These are phyloP conservation scores for Sinelater perroti DNA, from an alignment of 2,888 invertebrate species.

Conservation along the genomic window DNA sequence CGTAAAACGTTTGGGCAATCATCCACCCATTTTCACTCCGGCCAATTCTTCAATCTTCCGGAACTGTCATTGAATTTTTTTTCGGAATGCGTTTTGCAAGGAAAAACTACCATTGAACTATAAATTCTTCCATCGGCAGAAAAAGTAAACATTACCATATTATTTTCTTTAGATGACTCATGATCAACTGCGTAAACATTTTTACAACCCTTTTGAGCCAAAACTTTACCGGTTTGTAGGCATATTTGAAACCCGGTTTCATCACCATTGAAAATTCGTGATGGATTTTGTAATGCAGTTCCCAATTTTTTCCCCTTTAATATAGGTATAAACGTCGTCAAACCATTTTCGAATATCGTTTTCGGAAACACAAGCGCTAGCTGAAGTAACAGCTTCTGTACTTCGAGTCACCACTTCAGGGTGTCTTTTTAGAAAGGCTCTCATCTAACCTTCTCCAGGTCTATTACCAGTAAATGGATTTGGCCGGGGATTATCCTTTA, in stretches of 20 bases:
- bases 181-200: neutral
- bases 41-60: neutral
- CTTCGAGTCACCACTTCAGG: constrained; percentile 42
- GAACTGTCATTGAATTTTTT: neutral
- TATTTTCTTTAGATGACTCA: neutral
- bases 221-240: neutral
- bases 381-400: constrained; percentile 45
- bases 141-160: neutral
- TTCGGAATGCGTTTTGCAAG: neutral
- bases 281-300: constrained; percentile 25
- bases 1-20: neutral
- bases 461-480: no score
- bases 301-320: constrained; percentile 31
- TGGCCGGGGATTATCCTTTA: no score
- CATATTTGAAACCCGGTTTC: constrained; percentile 44
- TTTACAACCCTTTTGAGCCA: neutral
- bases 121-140: neutral
- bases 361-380: constrained; percentile 49
- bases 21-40: neutral
- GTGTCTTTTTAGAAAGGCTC: constrained; percentile 44
- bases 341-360: constrained; percentile 49
- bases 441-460: no score
- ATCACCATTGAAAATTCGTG: constrained; percentile 47
- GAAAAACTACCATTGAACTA: neutral
- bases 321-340: constrained; percentile 40